Evolutionary conservation across 1,140 invertebrate genomes (phyloP).

Genomic region (Druon quercuslanigerum): DNA sequence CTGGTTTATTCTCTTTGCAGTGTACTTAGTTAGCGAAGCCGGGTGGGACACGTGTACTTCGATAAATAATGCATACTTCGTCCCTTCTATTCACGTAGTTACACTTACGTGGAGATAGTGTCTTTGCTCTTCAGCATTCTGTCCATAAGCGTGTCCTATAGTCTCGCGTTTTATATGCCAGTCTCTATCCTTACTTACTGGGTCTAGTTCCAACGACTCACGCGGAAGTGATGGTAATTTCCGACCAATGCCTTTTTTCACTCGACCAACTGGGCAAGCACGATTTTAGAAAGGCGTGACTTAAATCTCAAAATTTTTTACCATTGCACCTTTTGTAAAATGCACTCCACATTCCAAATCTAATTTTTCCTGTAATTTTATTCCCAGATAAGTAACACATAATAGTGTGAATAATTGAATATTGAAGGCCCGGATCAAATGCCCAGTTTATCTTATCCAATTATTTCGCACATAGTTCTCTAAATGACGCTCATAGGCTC

Average conservation of each 20-base stretch:
- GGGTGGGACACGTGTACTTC: constrained; percentile 71
- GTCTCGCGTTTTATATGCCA: constrained; percentile 42
- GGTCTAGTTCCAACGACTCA: constrained; percentile 30
- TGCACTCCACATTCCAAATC: neutral
- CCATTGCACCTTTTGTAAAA: neutral
- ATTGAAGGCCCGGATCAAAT: no score
- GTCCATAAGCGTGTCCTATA: constrained; percentile 52
- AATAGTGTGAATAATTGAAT: no score
- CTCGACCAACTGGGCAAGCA: constrained; percentile 23
- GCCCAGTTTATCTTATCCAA: no score
- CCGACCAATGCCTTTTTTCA: constrained; percentile 31
- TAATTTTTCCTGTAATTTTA: no score
- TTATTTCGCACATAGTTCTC: no score
- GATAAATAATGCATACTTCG: constrained; percentile 71
- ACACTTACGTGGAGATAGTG: constrained; percentile 64
- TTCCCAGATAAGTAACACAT: no score
- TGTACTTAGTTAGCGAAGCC: constrained; percentile 50
- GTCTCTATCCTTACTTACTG: constrained; percentile 34
- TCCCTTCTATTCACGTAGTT: constrained; percentile 48
- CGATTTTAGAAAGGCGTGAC: constrained; percentile 25
- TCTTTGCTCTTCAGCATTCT: constrained; percentile 56
- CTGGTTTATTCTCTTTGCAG: constrained; percentile 30
- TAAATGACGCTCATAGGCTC: no score
- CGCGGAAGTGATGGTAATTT: constrained; percentile 29
- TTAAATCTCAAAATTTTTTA: neutral